Evolutionary conservation across 2,888 invertebrate genomes (phyloP), one percentile per base, ranked within the genome.

Genomic region (Acheta domesticus): DNA sequence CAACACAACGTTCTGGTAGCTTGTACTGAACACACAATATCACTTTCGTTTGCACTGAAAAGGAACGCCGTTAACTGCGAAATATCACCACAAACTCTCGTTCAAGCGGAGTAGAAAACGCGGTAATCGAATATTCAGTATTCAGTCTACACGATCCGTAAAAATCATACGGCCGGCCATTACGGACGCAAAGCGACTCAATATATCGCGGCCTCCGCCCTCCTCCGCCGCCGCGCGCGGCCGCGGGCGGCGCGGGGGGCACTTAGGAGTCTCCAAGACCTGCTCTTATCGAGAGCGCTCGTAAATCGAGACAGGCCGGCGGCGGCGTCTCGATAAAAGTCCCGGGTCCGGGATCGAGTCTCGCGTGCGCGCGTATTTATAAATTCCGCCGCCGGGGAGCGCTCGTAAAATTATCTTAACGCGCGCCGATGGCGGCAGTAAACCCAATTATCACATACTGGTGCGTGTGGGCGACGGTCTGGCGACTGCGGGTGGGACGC

Each of bases 361-460:
- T 36, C 36, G 36, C 36, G 36, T 36, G 36, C 36, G 36, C 36
- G 36, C 36, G 36, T 62, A 62, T 62, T 62, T 62, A 62, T 62
- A 62, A 62, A 62, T 62, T 14, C 62, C 62, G 62, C n/a, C 62
- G 62, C 62, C 62, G 62, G 62, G 14, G 36, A 8, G 62, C n/a
- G 62, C 62, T 62, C 62, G n/a, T 62, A 62, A 62, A 62, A 62
- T 62, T 62, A 62, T 62, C 62, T 62, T 62, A 62, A 62, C 62
- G 62, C n/a, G 14, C 14, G n/a, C 62, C 62, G n/a, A n/a, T 62
- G 62, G 62, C n/a, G 62, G 62, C n/a, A 14, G 62, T 62, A 62
- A 62, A 62, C 62, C 62, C 62, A 62, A 62, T 62, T 62, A 62
- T 62, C 62, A 62, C 62, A 62, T 62, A 62, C 62, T 62, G 62